Conservation (phyloP, 2,113 vertebrate species). For the Semnornis frantzii region DNA sequence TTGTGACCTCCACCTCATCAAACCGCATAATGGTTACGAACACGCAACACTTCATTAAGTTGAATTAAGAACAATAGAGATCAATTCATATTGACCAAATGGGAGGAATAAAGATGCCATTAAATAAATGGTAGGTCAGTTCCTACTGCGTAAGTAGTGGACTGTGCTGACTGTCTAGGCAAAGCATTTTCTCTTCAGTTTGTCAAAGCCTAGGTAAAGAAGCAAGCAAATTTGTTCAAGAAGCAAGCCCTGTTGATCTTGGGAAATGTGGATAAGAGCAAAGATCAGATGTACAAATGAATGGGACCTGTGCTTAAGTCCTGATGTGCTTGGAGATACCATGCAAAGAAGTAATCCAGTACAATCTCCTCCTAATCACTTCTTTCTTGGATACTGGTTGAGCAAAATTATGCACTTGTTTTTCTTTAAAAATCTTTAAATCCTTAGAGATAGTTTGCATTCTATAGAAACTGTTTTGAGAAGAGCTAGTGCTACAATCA, state of each 20-base stretch:
- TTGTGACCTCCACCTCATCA: constrained; percentile 33
- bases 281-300: background rate
- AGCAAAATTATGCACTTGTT: background rate
- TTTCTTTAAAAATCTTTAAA: background rate
- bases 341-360: background rate
- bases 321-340: background rate
- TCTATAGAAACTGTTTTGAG: constrained; percentile 58
- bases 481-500: background rate
- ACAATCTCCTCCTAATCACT: background rate
- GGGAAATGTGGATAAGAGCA: background rate
- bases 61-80: constrained; percentile 45
- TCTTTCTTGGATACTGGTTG: background rate
- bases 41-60: constrained; percentile 37
- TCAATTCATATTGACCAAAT: constrained; percentile 61
- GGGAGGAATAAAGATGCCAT: constrained; percentile 2
- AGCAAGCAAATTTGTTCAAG: constrained; percentile 8
- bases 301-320: background rate
- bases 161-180: background rate
- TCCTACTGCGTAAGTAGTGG: background rate
- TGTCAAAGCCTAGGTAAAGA: background rate
- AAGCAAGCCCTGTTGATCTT: background rate
- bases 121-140: constrained; percentile 42
- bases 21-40: constrained; percentile 37
- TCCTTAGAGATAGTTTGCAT: constrained; percentile 37
- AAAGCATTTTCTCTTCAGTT: background rate